Base-by-base conservation (phyloP, 2,888 invertebrate species). In the Drosophila colorata region DNA sequence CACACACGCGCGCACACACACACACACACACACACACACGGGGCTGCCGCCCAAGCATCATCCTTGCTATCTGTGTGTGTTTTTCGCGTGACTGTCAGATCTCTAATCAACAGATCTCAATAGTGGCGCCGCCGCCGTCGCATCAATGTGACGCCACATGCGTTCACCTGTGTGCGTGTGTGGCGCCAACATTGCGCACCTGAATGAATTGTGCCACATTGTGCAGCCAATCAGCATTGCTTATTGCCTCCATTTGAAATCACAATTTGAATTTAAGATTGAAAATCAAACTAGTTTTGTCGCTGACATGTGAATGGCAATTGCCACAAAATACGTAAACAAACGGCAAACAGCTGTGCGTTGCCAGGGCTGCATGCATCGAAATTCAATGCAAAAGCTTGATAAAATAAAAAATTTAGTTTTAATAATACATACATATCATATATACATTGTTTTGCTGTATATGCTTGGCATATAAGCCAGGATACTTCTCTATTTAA, bases 41-140 rank as follows among this genome's bases (percentile, higher is more conserved):
- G 28, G 16, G n/a, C 38, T 25, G 56, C 14, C 31, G 25, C 43
- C 37, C 35, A 61, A 69, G 52, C 46, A 71, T 64, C 68, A 57
- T 71, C 77, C 67, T 85, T 65, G 67, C 67, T 49, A 41, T 61
- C 41, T 58, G 40, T 63, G 35, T 59, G 20, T 61, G 41, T 68
- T 73, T 79, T 87, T 84, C 71, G 81, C 84, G 77, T 88, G 88
- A 84, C 87, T 87, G 83, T 78, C 81, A 69, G 73, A 75, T 64
- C 66, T 64, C 53, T 75, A 69, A 76, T 78, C 82, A 65, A 40
- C 64, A 58, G 61, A 60, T 69, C 69, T 74, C 46, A 52, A 44
- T 71, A 49, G 63, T 67, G 79, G 77, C 78, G 78, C 74, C 73
- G 76, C 61, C 64, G 56, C 60, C 47, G 67, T 53, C 69, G 40